Evolutionary conservation across 2,113 vertebrate species (phyloP), one percentile per base, ranked within the genome.

Genomic region (Strix aluco): DNA sequence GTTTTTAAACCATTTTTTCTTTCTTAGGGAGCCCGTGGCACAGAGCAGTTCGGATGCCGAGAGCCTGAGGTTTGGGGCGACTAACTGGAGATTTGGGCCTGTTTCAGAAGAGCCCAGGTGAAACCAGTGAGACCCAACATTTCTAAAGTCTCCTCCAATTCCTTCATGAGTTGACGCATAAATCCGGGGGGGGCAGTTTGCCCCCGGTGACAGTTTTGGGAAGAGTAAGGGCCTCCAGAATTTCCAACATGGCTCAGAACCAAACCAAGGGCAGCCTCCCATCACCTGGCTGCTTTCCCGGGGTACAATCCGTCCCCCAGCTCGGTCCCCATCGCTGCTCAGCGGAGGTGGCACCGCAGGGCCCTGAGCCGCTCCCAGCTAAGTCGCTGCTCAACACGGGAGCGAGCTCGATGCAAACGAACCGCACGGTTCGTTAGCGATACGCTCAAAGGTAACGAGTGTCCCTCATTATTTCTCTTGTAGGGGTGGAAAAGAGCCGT

Each of bases 401-500:
- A 61, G 29, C 20, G 4, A 26, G 38, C 20, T 6, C 0, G 4
- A 13, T 9, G 13, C 13, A 25, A 65, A n/a, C 19, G 1, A 78
- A 38, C 8, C 4, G 1, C 34, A 0, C 2, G 0, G 15, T 58
- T 72, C 2, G 0, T 44, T 34, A 80, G 38, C 0, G 14, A 55
- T 21, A 9, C 8, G 34, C 20, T 67, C 52, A 22, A n/a, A 46
- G 25, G 30, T 25, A 46, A 38, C 22, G 34, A 27, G 20, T 3
- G 11, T 40, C 30, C 18, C 10, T 61, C 21, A 0, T 46, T n/a
- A 47, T 36, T 73, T 38, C 34, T 54, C 17, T 46, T 26, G 17
- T 8, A 63, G 78, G 58, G 75, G 57, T 30, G 29, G 49, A 19
- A 16, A 10, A 63, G 30, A 36, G 30, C 49, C 4, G 0, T 1